Evolutionary conservation across 2,888 invertebrate species (phyloP).

Genomic region (Chydorus sphaericus): DNA sequence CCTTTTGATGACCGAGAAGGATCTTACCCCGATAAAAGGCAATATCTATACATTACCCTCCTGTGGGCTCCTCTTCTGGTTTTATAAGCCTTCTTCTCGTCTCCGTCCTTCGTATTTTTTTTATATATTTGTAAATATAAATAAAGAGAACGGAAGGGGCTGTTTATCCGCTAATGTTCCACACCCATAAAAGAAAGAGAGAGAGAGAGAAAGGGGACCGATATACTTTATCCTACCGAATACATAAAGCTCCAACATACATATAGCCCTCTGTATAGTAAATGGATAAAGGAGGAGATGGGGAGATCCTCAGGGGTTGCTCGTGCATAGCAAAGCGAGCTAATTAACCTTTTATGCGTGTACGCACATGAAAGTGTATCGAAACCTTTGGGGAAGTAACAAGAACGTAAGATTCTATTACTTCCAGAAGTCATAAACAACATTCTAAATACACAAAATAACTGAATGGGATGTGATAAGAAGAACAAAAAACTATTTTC

Average conservation of each 20-base stretch:
- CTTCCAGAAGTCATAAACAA: too few relatives aligned
- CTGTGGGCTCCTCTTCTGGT: too few relatives aligned
- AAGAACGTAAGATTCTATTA: too few relatives aligned
- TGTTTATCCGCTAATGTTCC: slow-evolving; percentile 1
- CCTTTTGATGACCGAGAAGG: too few relatives aligned
- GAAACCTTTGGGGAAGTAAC: background rate
- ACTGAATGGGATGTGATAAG: too few relatives aligned
- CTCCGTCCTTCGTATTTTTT: too few relatives aligned
- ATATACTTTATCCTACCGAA: background rate
- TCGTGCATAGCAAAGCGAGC: slow-evolving; percentile 1
- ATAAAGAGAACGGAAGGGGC: background rate
- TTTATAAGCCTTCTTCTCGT: too few relatives aligned
- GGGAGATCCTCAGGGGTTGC: background rate
- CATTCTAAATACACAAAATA: too few relatives aligned
- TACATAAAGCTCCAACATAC: background rate
- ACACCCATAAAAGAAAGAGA: background rate
- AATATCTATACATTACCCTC: too few relatives aligned
- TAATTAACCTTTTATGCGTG: slow-evolving; percentile 4
- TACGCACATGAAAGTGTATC: background rate
- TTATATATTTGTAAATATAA: too few relatives aligned
- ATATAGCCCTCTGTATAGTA: background rate
- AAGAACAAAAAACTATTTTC: too few relatives aligned
- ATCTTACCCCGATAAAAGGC: too few relatives aligned
- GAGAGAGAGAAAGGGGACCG: background rate
- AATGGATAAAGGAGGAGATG: background rate